Evolutionary conservation across 2,797 vertebrate species (phyloP).

Genomic region (Mormyrops boulengeri): DNA sequence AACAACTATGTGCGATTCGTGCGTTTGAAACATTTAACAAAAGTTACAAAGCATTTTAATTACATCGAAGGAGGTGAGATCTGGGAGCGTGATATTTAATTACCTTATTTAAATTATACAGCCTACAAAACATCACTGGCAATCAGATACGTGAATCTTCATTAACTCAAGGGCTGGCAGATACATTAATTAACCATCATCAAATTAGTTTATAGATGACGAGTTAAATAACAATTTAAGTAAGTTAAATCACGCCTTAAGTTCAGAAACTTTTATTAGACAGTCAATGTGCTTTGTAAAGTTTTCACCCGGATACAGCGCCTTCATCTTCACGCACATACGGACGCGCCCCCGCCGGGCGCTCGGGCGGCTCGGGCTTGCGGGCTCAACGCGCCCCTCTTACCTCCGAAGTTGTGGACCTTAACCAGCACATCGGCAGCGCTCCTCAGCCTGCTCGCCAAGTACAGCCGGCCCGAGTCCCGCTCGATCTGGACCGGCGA

Average conservation of each 20-base stretch:
- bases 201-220: not conserved
- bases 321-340: too few species aligned
- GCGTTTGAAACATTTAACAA: not conserved
- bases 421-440: slow-evolving; percentile 59
- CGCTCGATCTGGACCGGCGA: slow-evolving; percentile 65
- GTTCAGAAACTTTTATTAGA: not conserved
- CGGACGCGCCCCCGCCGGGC: not conserved
- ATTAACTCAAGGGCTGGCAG: not conserved
- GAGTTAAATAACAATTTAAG: not conserved
- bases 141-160: not conserved
- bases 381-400: slow-evolving; percentile 16
- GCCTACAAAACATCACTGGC: not conserved
- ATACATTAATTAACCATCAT: not conserved
- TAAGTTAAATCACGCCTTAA: not conserved
- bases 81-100: not conserved
- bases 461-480: slow-evolving; percentile 69
- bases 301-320: not conserved
- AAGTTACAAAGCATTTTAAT: not conserved
- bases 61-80: not conserved
- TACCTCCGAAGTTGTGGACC: slow-evolving; percentile 62
- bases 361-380: not conserved
- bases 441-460: slow-evolving; percentile 48
- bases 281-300: not conserved
- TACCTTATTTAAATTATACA: not conserved
- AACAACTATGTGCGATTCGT: not conserved